A percentile compares a stretch with the other conserved stretches of the same genome.
phyloP scores from a whole-genome alignment of 2,113 vertebrate species.

The Kryptolebias marmoratus region DNA sequence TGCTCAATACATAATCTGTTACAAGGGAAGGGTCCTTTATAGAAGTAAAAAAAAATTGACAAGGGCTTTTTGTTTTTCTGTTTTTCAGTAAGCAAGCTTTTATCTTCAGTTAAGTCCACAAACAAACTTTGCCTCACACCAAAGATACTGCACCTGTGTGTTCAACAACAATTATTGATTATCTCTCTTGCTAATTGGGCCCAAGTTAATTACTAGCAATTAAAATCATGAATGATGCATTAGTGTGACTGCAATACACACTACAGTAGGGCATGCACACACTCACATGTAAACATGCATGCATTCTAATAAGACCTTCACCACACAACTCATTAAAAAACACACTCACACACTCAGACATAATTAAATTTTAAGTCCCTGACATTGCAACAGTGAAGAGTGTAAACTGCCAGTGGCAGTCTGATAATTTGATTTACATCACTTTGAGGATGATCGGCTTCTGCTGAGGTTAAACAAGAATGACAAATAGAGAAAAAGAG shows the following conservation, averaged over 20 bases:
- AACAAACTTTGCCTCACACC: constrained; percentile 30
- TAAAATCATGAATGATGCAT: constrained; percentile 79
- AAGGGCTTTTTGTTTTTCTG: neutral
- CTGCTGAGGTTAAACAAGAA: constrained; percentile 26
- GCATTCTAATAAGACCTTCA: constrained; percentile 19
- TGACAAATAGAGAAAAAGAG: constrained; percentile 12
- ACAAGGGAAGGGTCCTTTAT: constrained; percentile 44
- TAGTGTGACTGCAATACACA: constrained; percentile 52
- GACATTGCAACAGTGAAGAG: constrained; percentile 17
- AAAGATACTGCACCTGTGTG: constrained; percentile 61
- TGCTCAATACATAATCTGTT: constrained; percentile 67
- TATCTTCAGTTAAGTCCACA: constrained; percentile 36
- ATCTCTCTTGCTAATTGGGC: constrained; percentile 74
- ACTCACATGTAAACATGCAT: constrained; percentile 37
- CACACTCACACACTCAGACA: constrained; percentile 19
- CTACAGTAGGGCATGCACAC: neutral
- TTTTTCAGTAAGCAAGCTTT: constrained; percentile 28
- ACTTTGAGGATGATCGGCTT: constrained; percentile 5
- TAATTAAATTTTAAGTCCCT: constrained; percentile 22
- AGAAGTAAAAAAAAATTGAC: constrained; percentile 28
- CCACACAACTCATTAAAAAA: constrained; percentile 30
- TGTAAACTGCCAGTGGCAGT: constrained; percentile 2
- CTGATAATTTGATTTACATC: constrained; percentile 40
- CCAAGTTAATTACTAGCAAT: constrained; percentile 79
- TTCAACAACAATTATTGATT: constrained; percentile 80